Base-by-base conservation (phyloP, 2,113 vertebrate species). In the Clarias gariepinus region DNA sequence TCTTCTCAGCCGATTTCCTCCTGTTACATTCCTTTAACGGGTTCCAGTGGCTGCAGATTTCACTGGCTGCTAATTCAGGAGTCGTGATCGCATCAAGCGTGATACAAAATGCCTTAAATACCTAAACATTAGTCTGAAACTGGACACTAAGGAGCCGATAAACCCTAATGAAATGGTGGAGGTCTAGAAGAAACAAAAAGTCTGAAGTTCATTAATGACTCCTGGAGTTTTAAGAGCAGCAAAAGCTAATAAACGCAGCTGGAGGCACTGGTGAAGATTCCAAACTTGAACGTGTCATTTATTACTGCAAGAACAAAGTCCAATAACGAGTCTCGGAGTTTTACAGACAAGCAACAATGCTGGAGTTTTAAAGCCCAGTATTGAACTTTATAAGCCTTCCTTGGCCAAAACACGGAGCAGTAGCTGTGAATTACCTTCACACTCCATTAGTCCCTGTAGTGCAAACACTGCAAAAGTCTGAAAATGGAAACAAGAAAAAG, bases 1-100 rank as follows among this genome's bases (percentile, higher is more conserved):
- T 80, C 58, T 80, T 80, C 78, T 61, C 78, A 58, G 78, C 55
- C 30, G 78, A 80, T 60, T 80, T 80, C 78, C 78, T 60, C 78
- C 78, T 58, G 78, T 60, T 80, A 80, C 78, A 21, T 58, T 60
- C 78, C 55, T 80, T 68, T 66, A 66, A 53, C 66, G 23, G 52
- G 64, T 83, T 68, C 81, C 63, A 52, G 63, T 83, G 82, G 28
- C 52, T 57, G 52, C 18, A 4, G 8, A 83, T 52, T 83, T 83
- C 66, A 71, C 28, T 55, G 52, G 64, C 28, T 55, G 28, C 47
- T 83, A 69, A 68, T 83, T 69, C 61, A 36, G 47, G 66, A 71
- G 66, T 55, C 52, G 4, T 57, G n/a, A 83, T 83, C 16, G 10
- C 28, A 30, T 33, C 61, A 36, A 71, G 82, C 19, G 1, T 15